Base-by-base conservation (phyloP, 2,113 vertebrate genomes). In the Tetraodon nigroviridis region DNA sequence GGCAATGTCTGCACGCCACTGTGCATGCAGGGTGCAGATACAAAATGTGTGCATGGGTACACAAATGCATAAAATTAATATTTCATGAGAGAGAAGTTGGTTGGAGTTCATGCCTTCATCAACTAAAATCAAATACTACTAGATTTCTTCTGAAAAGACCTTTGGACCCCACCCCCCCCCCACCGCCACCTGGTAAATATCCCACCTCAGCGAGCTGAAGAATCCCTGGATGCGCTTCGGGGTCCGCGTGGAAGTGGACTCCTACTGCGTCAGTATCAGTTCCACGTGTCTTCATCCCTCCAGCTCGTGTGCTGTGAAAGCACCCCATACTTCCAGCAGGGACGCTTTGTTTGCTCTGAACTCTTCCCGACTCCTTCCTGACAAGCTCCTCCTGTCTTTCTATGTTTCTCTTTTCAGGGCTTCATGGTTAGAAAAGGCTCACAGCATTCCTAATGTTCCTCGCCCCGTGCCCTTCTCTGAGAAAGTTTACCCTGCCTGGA, bases 251-350 rank as follows among this genome's bases (percentile, higher is more conserved):
- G 7, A 51, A 7, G 21, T 50, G 64, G 58, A 61, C 64, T 20
- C 64, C 81, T 62, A 46, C 64, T 14, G 64, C 1, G 17, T 80
- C 74, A 50, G 32, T 10, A 11, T 69, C 73, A 17, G 41, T 42
- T 50, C 51, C 56, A 0, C 22, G 62, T 44, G 64, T 74, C 73
- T 76, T 78, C 40, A 66, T 64, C 57, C 53, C 17, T 18, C 70
- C 46, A 4, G 44, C n/a, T 22, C 65, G 37, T 0, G 48, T 69
- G 65, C 85, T 88, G 56, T 86, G 84, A 71, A 87, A 40, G 63
- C 89, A 89, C 21, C 89, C 89, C 89, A 90, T 90, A n/a, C 45
- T 80, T 75, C 57, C 72, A 47, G 61, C n/a, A 19, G 16, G 40
- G 5, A 51, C 27, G 57, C 1, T 17, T 41, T 1, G 47, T n/a